A percentile compares a stretch with the other conserved stretches of the same genome.
Evolutionary conservation across 2,113 vertebrate genomes (phyloP).

Genomic region (Eublepharis macularius): DNA sequence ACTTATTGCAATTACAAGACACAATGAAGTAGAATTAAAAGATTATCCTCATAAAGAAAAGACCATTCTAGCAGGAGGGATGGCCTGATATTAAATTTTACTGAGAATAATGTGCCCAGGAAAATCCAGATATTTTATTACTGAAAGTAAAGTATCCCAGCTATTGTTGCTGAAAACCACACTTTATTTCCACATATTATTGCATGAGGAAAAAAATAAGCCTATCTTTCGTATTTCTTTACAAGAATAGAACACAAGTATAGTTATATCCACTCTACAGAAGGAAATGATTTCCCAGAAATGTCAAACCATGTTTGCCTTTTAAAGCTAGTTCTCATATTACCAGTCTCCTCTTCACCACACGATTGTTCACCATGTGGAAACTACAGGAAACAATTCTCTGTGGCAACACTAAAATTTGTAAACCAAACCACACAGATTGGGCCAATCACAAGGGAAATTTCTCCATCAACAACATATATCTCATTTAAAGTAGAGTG

Average conservation of each 20-base stretch:
- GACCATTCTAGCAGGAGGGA: not conserved
- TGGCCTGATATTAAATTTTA: not conserved
- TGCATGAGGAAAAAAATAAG: not conserved
- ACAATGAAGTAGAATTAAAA: not conserved
- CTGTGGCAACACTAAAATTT: not conserved
- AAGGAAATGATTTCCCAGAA: slow-evolving; percentile 38
- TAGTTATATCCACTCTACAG: not conserved
- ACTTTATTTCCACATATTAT: slow-evolving; percentile 26
- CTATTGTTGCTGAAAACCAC: not conserved
- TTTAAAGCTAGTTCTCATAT: not conserved
- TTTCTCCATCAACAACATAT: no score
- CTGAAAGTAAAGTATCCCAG: not conserved
- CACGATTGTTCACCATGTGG: not conserved
- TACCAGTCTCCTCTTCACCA: not conserved
- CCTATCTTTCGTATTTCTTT: not conserved
- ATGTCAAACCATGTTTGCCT: slow-evolving; percentile 1
- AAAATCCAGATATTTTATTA: slow-evolving; percentile 15
- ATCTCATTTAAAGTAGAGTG: not conserved
- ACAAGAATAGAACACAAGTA: not conserved
- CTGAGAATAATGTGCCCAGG: not conserved
- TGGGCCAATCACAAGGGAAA: no score
- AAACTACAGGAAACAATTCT: not conserved
- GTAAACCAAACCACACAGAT: not conserved
- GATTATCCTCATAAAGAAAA: not conserved
- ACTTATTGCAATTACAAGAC: slow-evolving; percentile 10